These are phyloP conservation scores for Torymus aiolomorphi DNA, from an alignment of 2,888 invertebrate genomes.

Conservation along the genomic window DNA sequence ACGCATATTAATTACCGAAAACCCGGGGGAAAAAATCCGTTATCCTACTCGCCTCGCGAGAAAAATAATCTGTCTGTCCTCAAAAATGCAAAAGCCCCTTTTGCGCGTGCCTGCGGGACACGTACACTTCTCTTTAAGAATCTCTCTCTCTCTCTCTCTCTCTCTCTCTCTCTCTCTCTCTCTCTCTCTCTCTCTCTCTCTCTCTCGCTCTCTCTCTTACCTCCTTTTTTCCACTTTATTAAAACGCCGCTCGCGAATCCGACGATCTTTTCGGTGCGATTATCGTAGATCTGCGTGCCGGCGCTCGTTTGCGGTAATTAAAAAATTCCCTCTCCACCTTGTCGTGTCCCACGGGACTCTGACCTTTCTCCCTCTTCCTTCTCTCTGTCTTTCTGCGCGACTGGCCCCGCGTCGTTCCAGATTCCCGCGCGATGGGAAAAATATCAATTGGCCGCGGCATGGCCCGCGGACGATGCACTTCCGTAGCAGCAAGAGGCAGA, in stretches of 20 bases:
- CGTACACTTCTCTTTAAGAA: too few species aligned
- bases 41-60: too few species aligned
- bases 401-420: constrained; percentile 1
- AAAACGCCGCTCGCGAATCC: constrained; percentile 45
- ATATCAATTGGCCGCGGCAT: constrained; percentile 38
- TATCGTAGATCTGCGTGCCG: constrained; percentile 46
- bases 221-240: constrained; percentile 49
- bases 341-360: neutral
- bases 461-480: constrained; percentile 31
- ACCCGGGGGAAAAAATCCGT: too few species aligned
- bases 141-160: too few species aligned
- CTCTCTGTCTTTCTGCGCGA: neutral
- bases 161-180: too few species aligned
- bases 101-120: too few species aligned
- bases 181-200: too few species aligned
- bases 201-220: constrained; percentile 10
- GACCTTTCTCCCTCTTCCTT: neutral
- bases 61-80: too few species aligned
- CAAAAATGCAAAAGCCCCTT: too few species aligned
- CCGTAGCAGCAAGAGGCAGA: neutral
- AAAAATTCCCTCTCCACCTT: constrained; percentile 39
- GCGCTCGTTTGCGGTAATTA: constrained; percentile 44
- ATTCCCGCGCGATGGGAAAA: constrained; percentile 29
- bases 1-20: too few species aligned
- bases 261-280: constrained; percentile 52